These are phyloP conservation scores for Latrodectus hesperus DNA, from an alignment of 2,888 invertebrate species.

Conservation along the genomic window DNA sequence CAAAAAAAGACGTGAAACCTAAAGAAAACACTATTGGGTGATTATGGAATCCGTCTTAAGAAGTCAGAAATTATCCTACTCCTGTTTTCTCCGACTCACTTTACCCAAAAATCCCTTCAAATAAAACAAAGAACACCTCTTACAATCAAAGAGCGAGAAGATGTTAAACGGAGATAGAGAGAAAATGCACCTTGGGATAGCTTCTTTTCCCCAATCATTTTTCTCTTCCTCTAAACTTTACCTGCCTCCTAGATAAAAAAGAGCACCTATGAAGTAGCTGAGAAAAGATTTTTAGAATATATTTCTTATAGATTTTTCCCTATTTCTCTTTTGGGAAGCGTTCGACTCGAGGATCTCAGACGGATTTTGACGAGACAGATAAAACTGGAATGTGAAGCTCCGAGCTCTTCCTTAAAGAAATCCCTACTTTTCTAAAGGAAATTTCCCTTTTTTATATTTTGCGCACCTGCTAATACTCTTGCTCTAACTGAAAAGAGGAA, in stretches of 20 bases:
- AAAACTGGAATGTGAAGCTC: background rate
- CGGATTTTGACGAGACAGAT: background rate
- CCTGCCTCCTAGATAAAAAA: background rate
- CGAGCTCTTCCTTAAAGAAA: too few species aligned
- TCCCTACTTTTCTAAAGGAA: too few species aligned
- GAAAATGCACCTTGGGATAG: background rate
- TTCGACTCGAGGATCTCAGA: background rate
- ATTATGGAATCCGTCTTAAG: background rate
- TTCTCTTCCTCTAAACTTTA: background rate
- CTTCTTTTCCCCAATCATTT: background rate
- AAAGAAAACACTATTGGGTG: background rate
- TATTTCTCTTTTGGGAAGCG: background rate
- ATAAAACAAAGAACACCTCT: background rate
- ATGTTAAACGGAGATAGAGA: background rate
- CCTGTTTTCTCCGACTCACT: too few species aligned
- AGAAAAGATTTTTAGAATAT: background rate
- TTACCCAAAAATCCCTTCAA: background rate
- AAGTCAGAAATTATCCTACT: background rate
- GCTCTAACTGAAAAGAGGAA: background rate
- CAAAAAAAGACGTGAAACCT: background rate
- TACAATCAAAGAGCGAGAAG: slow-evolving; percentile 5
- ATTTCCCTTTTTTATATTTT: background rate
- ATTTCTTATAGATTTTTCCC: background rate
- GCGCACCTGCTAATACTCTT: background rate
- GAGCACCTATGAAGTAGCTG: background rate